These are phyloP conservation scores for Sander vitreus DNA, from an alignment of 2,113 vertebrate species.

Conservation along the genomic window DNA sequence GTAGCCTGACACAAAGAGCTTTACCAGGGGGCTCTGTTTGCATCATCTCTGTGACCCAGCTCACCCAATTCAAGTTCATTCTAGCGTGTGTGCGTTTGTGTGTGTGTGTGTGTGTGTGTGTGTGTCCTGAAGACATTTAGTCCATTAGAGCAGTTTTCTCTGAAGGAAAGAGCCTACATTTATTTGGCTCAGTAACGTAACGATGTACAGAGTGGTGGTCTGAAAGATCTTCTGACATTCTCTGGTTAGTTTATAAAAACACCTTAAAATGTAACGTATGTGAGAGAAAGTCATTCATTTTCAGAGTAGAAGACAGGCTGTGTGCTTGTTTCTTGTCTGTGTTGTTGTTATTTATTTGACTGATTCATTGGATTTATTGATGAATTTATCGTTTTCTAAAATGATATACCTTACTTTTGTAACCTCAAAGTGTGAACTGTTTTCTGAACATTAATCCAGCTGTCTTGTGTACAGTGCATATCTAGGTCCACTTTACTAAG, in stretches of 20 bases:
- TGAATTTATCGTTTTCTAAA: too few relatives aligned
- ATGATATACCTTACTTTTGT: too few relatives aligned
- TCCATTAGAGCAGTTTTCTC: slow-evolving; percentile 50
- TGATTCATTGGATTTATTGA: too few relatives aligned
- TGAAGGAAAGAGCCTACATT: neutral
- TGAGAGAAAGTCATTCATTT: neutral
- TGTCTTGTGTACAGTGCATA: too few relatives aligned
- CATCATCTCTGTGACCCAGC: slow-evolving; percentile 30
- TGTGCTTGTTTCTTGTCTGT: too few relatives aligned
- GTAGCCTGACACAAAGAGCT: neutral
- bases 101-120: neutral
- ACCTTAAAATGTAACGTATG: neutral
- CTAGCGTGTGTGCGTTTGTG: slow-evolving; percentile 23
- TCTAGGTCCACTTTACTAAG: too few relatives aligned
- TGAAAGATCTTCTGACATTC: neutral
- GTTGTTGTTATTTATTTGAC: too few relatives aligned
- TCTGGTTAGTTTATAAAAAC: neutral
- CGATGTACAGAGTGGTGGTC: neutral
- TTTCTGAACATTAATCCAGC: too few relatives aligned
- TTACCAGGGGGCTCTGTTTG: neutral
- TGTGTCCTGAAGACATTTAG: slow-evolving; percentile 51
- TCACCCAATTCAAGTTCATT: slow-evolving; percentile 34
- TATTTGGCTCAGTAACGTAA: neutral
- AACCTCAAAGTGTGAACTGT: too few relatives aligned
- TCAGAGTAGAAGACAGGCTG: too few relatives aligned